Conservation (phyloP, 2,888 invertebrate species). For the Drosophila prolongata region DNA sequence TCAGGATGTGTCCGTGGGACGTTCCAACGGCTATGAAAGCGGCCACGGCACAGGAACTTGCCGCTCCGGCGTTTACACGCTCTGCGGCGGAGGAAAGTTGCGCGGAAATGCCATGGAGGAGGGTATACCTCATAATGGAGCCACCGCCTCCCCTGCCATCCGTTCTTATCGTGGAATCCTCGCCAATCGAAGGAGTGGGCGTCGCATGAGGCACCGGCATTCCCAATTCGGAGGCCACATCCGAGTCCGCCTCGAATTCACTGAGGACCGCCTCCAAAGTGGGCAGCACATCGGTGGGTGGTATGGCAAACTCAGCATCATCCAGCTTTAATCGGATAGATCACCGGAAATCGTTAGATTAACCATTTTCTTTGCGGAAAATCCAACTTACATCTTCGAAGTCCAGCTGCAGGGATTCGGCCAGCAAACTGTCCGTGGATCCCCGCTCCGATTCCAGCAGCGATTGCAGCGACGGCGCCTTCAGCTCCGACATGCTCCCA, state of each 20-base stretch:
- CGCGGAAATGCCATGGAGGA: conserved; percentile 94
- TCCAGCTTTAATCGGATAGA: conserved; percentile 86
- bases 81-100: conserved; percentile 95
- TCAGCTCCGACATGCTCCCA: conserved; percentile 81
- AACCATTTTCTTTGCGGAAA: not conserved
- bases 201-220: conserved; percentile 81
- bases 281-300: conserved; percentile 90
- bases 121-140: conserved; percentile 90
- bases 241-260: conserved; percentile 89
- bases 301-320: conserved; percentile 92
- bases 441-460: conserved; percentile 87
- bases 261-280: conserved; percentile 93
- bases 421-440: conserved; percentile 88
- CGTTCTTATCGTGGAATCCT: conserved; percentile 85
- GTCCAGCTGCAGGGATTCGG: conserved; percentile 87
- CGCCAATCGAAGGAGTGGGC: conserved; percentile 84
- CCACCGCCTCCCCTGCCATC: conserved; percentile 73
- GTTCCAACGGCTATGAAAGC: conserved; percentile 96
- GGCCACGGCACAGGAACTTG: conserved; percentile 92
- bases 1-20: conserved; percentile 95
- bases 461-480: conserved; percentile 86
- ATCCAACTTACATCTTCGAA: conserved; percentile 88
- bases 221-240: conserved; percentile 85
- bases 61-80: conserved; percentile 94
- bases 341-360: not conserved